These are phyloP conservation scores for Ctenoplectra terminalis DNA, from an alignment of 1,140 invertebrate species.

Conservation along the genomic window DNA sequence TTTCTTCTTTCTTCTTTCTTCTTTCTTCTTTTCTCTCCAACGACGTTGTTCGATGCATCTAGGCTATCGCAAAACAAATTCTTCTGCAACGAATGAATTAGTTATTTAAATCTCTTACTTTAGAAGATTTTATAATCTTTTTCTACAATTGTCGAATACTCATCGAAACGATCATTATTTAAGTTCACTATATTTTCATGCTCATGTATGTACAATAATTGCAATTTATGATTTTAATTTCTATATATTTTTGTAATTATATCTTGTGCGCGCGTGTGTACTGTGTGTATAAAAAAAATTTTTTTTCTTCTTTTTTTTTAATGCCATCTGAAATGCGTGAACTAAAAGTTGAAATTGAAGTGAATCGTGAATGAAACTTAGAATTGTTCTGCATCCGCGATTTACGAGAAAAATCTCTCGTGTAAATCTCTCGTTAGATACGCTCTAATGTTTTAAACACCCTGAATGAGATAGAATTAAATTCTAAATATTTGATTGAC, in stretches of 20 bases:
- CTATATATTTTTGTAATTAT: too few species aligned
- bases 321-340: background rate
- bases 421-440: conserved; percentile 61
- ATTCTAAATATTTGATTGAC: conserved; percentile 45
- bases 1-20: conserved; percentile 31
- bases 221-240: too few species aligned
- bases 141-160: background rate
- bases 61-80: conserved; percentile 42
- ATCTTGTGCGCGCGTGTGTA: too few species aligned
- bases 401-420: conserved; percentile 22
- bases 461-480: conserved; percentile 54
- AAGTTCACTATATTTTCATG: too few species aligned
- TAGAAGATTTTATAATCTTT: background rate
- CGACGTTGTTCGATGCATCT: conserved; percentile 25
- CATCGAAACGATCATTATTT: too few species aligned
- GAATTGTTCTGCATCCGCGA: conserved; percentile 46
- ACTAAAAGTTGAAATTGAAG: background rate
- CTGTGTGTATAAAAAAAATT: too few species aligned
- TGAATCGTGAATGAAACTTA: conserved; percentile 21
- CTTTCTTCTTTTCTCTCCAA: conserved; percentile 13
- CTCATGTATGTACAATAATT: too few species aligned
- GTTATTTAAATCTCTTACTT: too few species aligned
- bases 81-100: background rate
- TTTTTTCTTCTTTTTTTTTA: too few species aligned
- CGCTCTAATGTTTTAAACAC: conserved; percentile 50